Conservation (phyloP, 2,888 invertebrate genomes). For the Caenorhabditis panamensis region DNA sequence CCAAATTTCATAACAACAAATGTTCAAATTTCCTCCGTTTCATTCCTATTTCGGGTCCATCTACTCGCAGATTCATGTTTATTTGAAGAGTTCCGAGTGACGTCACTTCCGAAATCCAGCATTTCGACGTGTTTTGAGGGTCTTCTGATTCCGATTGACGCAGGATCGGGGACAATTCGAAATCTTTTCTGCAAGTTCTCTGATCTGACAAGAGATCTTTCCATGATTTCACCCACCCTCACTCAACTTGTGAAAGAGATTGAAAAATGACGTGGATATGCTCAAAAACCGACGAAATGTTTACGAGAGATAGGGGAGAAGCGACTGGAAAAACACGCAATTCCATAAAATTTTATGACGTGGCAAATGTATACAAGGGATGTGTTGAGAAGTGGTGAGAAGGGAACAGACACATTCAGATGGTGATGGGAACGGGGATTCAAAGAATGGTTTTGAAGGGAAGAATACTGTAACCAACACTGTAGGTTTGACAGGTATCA, state of each 20-base stretch:
- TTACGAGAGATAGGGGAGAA: background rate
- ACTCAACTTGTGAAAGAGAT: background rate
- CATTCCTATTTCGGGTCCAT: background rate
- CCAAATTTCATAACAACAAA: too few relatives aligned
- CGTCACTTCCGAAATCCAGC: background rate
- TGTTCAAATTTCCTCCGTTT: background rate
- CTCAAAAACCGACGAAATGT: background rate
- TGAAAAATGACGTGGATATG: background rate
- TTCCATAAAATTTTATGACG: conserved; percentile 11
- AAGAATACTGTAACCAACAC: too few relatives aligned
- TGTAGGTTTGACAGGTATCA: too few relatives aligned
- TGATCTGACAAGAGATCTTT: too few relatives aligned
- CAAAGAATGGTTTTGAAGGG: background rate
- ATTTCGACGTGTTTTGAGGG: background rate
- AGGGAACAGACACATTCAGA: too few relatives aligned
- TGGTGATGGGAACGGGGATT: background rate
- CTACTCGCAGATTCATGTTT: background rate
- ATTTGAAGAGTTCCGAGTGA: background rate
- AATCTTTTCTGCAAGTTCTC: background rate
- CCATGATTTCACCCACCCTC: too few relatives aligned
- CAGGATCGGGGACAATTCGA: background rate
- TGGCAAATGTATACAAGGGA: background rate
- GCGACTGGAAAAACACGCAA: background rate
- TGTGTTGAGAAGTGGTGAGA: background rate
- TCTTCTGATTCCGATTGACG: background rate